Base-by-base conservation (phyloP, 2,888 invertebrate genomes). In the Cryptosula pallasiana region DNA sequence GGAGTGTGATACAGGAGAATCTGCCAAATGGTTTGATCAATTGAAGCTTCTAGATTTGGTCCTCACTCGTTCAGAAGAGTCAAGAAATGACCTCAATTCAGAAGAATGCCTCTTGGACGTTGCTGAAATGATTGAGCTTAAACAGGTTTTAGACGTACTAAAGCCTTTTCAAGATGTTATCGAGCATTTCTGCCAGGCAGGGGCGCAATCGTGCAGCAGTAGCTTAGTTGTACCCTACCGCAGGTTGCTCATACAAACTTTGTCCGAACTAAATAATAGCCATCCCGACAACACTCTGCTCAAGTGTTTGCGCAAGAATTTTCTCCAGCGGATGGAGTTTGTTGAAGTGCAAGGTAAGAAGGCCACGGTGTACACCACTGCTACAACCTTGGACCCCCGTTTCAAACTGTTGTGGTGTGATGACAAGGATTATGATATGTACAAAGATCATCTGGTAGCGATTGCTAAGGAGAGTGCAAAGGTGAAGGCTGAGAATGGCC, bases 211-310 rank as follows among this genome's bases (percentile, higher is more conserved):
- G 2, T 25, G 63, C n/a, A 63, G 25, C 27, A 63, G 63, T 34
- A 63, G 63, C 32, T n/a, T 63, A 5, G 63, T 63, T n/a, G 63
- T 63, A 2, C 63, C 63, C 13, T 63, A 63, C 34, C 63, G 34
- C n/a, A 27, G 63, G 25, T 32, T 63, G 27, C 63, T 63, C 13
- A 27, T 63, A 32, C 63, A 63, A n/a, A 63, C 2, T 9, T 9
- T 25, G 13, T 20, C 63, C n/a, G 63, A 63, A n/a, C 9, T 13
- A 13, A 13, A 27, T 2, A 5, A 16, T 27, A 32, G 3, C 2
- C 13, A 25, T 27, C 9, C 25, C n/a, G 32, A 63, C 9, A 25
- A 13, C 9, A 16, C 27, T 13, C 32, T 63, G 9, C 63, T 25
- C 63, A 32, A 13, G 32, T 27, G 13, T 5, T 25, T 20, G 20